A percentile compares a stretch with the other conserved stretches of the same genome.
phyloP scores from a whole-genome alignment of 1,140 invertebrate species.

The Anagrus nilaparvatae region DNA sequence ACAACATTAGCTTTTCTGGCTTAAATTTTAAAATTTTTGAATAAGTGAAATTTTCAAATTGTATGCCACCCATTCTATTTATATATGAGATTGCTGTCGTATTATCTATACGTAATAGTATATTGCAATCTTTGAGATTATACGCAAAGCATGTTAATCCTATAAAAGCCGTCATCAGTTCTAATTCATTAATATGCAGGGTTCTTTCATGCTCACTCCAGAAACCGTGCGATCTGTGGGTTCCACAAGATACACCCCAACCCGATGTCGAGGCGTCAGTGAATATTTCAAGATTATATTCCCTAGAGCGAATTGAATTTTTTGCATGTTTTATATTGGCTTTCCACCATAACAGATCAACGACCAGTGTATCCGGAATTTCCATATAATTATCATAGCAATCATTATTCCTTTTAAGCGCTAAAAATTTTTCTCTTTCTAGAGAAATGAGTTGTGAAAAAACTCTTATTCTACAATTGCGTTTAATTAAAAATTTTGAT shows the following conservation, averaged over 20 bases:
- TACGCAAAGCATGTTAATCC: conserved; percentile 8
- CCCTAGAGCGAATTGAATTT: conserved; percentile 2
- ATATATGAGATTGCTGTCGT: conserved; percentile 11
- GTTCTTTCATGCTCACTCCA: conserved; percentile 3
- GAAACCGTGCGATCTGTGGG: background rate
- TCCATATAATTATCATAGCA: conserved; percentile 11
- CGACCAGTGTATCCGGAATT: background rate
- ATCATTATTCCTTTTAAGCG: conserved; percentile 2
- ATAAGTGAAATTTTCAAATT: conserved; percentile 9
- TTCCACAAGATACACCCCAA: conserved; percentile 10
- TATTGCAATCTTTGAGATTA: background rate
- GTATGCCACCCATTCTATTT: conserved; percentile 7
- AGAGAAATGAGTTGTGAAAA: conserved; percentile 8
- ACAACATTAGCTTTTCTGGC: too few relatives aligned
- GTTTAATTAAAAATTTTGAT: background rate
- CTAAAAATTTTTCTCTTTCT: conserved; percentile 13
- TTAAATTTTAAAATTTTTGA: too few relatives aligned
- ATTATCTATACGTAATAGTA: conserved; percentile 11
- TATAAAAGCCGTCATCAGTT: conserved; percentile 6
- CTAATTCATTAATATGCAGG: conserved; percentile 7
- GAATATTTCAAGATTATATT: conserved; percentile 13
- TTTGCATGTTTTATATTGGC: background rate
- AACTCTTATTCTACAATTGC: conserved; percentile 11
- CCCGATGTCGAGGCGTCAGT: conserved; percentile 14
- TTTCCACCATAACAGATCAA: conserved; percentile 12